These are phyloP conservation scores for Chaetodon auriga DNA, from an alignment of 2,113 vertebrate genomes.

Conservation along the genomic window DNA sequence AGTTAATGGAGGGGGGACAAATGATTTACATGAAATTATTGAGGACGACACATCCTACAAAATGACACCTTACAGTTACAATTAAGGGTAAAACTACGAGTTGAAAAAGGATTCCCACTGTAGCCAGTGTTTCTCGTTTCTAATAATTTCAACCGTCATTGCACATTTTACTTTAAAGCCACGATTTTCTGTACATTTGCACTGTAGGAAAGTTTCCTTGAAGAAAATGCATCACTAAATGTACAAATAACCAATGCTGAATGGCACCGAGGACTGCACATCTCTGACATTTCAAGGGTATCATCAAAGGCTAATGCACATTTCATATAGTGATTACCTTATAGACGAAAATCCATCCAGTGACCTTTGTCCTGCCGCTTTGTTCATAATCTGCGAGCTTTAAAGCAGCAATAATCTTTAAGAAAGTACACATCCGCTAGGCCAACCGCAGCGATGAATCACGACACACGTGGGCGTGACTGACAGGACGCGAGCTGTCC, in stretches of 20 bases:
- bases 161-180: not conserved
- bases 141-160: not conserved
- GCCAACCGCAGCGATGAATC: not conserved
- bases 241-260: conserved; percentile 7
- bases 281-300: conserved; percentile 44
- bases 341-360: conserved; percentile 17
- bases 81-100: not conserved
- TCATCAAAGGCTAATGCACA: conserved; percentile 43
- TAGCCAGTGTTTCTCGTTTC: not conserved
- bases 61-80: not conserved
- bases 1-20: not conserved
- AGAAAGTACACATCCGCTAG: not conserved
- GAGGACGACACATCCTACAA: not conserved
- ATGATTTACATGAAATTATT: not conserved
- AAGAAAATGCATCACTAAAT: not conserved
- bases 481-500: not conserved
- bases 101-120: not conserved
- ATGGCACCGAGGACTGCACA: not conserved
- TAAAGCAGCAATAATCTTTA: not conserved
- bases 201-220: not conserved
- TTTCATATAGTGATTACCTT: conserved; percentile 21
- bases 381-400: not conserved
- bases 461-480: not conserved
- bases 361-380: conserved; percentile 28
- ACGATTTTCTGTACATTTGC: not conserved